Base-by-base conservation (phyloP, 2,113 vertebrate species). In the Mandrillus leucophaeus region DNA sequence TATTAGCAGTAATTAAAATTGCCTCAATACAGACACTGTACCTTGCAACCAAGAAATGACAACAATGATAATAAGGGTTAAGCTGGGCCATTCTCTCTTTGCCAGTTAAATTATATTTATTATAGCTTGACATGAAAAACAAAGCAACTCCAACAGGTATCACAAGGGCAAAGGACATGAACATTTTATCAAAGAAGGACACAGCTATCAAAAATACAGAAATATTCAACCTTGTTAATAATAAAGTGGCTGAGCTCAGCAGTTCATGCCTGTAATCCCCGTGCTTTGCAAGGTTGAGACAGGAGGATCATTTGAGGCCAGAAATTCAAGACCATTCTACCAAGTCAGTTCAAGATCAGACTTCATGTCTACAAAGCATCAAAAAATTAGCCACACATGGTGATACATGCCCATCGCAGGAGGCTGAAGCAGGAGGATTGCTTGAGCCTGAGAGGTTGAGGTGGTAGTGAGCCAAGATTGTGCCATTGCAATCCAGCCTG, bases 21-120 rank as follows among this genome's bases (percentile, higher is more conserved):
- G 8, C 25, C 48, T 61, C 38, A 8, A 11, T 30, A n/a, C 43
- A 70, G 84, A 6, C 32, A 27, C 13, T 27, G 18, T 66, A 38
- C 22, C 1, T 70, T 68, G 32, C 16, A 64, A 32, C 27, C 17
- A 32, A 66, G 17, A 66, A 81, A 52, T 16, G 9, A 70, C 22
- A 38, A 50, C 13, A 27, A 27, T 87, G 48, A 52, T 70, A 25
- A 50, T 18, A 8, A 27, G 5, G 45, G 23, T 82, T 25, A 57
- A n/a, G 7, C 2, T 52, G 32, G 61, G 45, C 12, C 59, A 30
- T 64, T 64, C 25, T 64, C 25, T 64, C 12, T 64, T 64, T 83
- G n/a, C 18, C 90, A 94, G 86, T 97, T 97, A 97, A 96, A 90
- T 95, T 78, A 68, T 73, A 95, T 98, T 98, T 98, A 97, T 97